Percentiles rank a stretch among this genome's conserved stretches.
These are phyloP conservation scores for Aphidoletes aphidimyza DNA, from an alignment of 2,888 invertebrate genomes.

Conservation along the genomic window DNA sequence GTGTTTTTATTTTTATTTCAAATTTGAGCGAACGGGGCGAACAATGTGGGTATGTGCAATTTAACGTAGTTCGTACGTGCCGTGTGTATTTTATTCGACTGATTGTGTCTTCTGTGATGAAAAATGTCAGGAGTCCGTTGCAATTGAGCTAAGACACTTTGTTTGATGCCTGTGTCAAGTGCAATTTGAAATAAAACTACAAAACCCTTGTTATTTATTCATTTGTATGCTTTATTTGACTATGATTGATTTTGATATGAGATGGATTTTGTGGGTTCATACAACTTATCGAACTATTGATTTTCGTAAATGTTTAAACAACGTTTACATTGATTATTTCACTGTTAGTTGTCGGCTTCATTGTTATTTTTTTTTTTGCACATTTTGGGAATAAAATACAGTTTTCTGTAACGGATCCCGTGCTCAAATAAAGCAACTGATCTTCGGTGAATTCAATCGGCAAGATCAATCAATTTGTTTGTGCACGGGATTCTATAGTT, in stretches of 20 bases:
- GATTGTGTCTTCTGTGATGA: too few species aligned
- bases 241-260: constrained; percentile 25
- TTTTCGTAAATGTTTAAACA: too few species aligned
- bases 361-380: neutral
- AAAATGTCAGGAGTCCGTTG: too few species aligned
- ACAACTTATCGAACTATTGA: too few species aligned
- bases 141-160: neutral
- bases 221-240: constrained; percentile 16
- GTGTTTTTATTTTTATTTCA: neutral
- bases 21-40: too few species aligned
- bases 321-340: too few species aligned
- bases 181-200: neutral
- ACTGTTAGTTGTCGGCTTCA: too few species aligned
- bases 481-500: neutral
- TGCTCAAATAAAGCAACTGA: neutral
- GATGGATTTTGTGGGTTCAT: neutral
- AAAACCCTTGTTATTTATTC: too few species aligned
- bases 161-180: neutral
- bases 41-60: neutral
- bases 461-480: too few species aligned
- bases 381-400: neutral
- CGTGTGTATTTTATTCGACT: too few species aligned
- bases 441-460: too few species aligned
- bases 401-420: too few species aligned
- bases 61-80: neutral